phyloP scores from a whole-genome alignment of 2,113 vertebrate genomes.

The Cryptotis parvus region DNA sequence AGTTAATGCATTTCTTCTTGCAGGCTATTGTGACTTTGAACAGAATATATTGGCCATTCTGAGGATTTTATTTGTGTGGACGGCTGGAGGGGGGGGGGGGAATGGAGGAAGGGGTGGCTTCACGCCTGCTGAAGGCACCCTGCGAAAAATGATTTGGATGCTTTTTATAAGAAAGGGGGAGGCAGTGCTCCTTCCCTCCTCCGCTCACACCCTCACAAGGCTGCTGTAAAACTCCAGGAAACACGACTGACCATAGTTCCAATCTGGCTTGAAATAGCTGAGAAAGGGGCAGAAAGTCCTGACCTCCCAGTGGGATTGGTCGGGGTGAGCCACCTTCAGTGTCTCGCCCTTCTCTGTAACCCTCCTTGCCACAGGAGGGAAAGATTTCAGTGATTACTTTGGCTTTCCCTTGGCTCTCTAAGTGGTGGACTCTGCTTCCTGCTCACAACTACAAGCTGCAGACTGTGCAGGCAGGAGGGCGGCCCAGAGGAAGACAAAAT shows the following conservation, averaged over 20 bases:
- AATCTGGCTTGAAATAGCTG: not conserved
- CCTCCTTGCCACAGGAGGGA: rapidly evolving
- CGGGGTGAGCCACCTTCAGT: not conserved
- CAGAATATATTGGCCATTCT: slow-evolving; percentile 83
- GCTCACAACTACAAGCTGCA: not conserved
- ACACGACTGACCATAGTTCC: not conserved
- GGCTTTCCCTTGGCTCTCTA: not conserved
- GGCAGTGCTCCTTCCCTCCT: slow-evolving; percentile 30
- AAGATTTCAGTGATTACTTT: not conserved
- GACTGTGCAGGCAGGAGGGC: not conserved
- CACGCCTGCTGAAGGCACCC: slow-evolving; percentile 71
- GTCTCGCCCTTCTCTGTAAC: not conserved
- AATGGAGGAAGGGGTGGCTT: slow-evolving; percentile 21
- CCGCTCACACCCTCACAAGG: not conserved
- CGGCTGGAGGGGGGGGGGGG: not conserved
- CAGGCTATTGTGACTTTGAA: slow-evolving; percentile 84
- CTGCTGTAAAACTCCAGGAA: not conserved
- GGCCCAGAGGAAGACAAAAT: not conserved
- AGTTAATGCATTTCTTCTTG: slow-evolving; percentile 84
- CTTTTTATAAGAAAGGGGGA: slow-evolving; percentile 58
- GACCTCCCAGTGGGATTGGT: rapidly evolving
- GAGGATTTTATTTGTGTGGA: slow-evolving; percentile 82
- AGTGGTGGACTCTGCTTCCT: too few relatives aligned
- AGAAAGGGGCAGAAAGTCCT: not conserved
- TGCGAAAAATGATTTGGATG: slow-evolving; percentile 59